A percentile compares a stretch with the other conserved stretches of the same genome.
Conservation (phyloP, 2,797 vertebrate species). For the Centroberyx gerrardi region DNA sequence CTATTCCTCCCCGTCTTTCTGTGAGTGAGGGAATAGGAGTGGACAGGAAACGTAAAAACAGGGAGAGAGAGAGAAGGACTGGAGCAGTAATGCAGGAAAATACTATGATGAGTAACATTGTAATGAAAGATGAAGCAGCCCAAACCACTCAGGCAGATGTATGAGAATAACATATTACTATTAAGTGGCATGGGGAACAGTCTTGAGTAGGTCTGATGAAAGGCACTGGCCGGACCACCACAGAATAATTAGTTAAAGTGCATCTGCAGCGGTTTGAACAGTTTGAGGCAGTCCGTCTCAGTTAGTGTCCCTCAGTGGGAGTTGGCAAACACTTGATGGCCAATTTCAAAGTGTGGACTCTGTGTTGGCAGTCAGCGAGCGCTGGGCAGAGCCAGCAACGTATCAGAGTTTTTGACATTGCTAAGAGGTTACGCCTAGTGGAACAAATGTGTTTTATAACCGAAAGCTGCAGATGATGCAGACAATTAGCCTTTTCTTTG, state of each 20-base stretch:
- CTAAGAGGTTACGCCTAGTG: background rate
- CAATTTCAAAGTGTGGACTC: too few relatives aligned
- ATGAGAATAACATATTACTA: constrained; percentile 4
- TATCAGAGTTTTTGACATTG: background rate
- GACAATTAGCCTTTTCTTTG: background rate
- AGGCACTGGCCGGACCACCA: background rate
- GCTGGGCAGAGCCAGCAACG: too few relatives aligned
- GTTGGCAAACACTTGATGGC: too few relatives aligned
- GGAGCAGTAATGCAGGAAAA: background rate
- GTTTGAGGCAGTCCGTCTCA: too few relatives aligned
- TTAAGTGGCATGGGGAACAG: background rate
- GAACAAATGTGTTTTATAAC: background rate
- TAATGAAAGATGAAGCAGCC: constrained; percentile 6
- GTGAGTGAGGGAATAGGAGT: constrained; percentile 16
- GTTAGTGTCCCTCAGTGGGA: too few relatives aligned
- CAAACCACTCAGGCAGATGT: constrained; percentile 8
- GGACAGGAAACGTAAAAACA: constrained; percentile 40
- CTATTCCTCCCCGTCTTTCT: constrained; percentile 10
- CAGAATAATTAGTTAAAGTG: background rate
- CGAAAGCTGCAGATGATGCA: background rate
- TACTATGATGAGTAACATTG: background rate
- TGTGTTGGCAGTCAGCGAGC: background rate
- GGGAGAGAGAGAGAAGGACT: constrained; percentile 17
- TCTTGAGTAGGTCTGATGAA: background rate
- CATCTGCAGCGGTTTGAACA: too few relatives aligned